These are phyloP conservation scores for Colinus virginianus DNA, from an alignment of 2,113 vertebrate species.

Conservation along the genomic window DNA sequence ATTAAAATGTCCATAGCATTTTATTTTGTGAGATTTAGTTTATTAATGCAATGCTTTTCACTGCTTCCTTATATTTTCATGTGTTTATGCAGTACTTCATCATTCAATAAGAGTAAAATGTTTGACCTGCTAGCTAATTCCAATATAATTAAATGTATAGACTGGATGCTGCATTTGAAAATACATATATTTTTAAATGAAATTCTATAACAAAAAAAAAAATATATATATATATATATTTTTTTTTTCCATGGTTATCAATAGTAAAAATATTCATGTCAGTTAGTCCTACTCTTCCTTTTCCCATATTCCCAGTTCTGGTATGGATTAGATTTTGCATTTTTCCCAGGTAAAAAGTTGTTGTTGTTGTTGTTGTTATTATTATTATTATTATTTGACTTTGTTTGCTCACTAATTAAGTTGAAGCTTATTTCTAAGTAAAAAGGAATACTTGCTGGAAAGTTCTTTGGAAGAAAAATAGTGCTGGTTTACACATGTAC, in stretches of 20 bases:
- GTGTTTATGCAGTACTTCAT: background rate
- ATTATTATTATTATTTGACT: background rate
- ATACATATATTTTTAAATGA: background rate
- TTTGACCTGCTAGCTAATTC: background rate
- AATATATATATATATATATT: no score
- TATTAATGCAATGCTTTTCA: background rate
- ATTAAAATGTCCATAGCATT: background rate
- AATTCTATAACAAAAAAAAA: background rate
- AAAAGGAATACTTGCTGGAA: conserved; percentile 49
- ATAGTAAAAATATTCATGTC: background rate
- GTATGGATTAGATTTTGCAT: background rate
- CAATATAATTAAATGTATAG: background rate
- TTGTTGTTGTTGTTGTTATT: background rate
- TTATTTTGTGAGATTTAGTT: background rate
- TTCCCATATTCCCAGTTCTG: background rate
- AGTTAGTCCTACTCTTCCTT: background rate
- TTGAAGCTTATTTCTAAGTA: conserved; percentile 23
- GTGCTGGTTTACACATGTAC: background rate
- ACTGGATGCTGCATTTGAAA: background rate
- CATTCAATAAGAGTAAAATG: background rate
- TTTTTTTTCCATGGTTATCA: background rate
- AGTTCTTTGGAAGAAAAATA: background rate
- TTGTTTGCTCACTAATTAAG: conserved; percentile 52
- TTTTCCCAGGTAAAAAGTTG: background rate
- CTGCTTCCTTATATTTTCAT: background rate